phyloP scores from a whole-genome alignment of 1,140 invertebrate genomes.

The Macrostomum lignano region DNA sequence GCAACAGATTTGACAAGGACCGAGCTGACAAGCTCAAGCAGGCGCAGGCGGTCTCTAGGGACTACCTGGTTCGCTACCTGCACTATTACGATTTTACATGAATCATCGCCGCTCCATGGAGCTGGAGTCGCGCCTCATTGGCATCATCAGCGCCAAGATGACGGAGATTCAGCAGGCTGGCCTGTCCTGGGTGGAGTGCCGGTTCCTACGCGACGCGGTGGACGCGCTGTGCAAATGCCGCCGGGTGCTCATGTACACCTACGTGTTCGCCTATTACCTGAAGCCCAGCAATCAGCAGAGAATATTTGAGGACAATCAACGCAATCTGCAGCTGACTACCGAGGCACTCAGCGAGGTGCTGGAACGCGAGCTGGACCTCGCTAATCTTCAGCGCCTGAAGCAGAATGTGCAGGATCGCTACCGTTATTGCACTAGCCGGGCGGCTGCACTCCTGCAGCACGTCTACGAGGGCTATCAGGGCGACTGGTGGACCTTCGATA shows the following conservation, averaged over 20 bases:
- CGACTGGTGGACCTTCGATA: slow-evolving; percentile 93
- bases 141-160: slow-evolving; percentile 69
- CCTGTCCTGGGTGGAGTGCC: slow-evolving; percentile 98
- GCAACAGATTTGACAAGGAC: slow-evolving; percentile 85
- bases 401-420: slow-evolving; percentile 90
- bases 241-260: slow-evolving; percentile 93
- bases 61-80: slow-evolving; percentile 64
- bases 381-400: slow-evolving; percentile 86
- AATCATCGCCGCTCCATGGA: slow-evolving; percentile 95
- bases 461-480: slow-evolving; percentile 93
- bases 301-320: slow-evolving; percentile 96
- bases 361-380: slow-evolving; percentile 81
- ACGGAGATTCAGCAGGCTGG: slow-evolving; percentile 98
- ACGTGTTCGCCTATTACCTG: slow-evolving; percentile 93
- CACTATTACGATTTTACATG: slow-evolving; percentile 96
- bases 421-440: slow-evolving; percentile 80
- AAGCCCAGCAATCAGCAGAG: slow-evolving; percentile 90
- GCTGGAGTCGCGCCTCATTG: slow-evolving; percentile 41
- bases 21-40: slow-evolving; percentile 77
- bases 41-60: slow-evolving; percentile 63
- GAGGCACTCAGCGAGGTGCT: slow-evolving; percentile 86
- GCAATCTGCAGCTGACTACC: slow-evolving; percentile 77
- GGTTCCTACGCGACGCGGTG: slow-evolving; percentile 83
- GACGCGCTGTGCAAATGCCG: slow-evolving; percentile 85
- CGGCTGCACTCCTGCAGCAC: slow-evolving; percentile 71